Evolutionary conservation across 2,888 invertebrate species (phyloP).

Genomic region (Iphiclides podalirius): DNA sequence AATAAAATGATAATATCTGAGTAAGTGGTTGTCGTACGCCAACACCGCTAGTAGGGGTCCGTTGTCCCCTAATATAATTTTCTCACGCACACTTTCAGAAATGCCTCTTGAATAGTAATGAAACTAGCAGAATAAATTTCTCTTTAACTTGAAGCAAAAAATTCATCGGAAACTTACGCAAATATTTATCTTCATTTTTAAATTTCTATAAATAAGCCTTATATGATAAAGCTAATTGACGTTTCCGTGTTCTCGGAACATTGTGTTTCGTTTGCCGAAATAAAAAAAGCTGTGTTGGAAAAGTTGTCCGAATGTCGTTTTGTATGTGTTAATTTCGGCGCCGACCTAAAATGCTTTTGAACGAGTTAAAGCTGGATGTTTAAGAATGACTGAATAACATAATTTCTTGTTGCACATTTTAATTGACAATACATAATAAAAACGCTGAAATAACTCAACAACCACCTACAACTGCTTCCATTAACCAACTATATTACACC

Average conservation of each 20-base stretch:
- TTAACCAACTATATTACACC: too few species aligned
- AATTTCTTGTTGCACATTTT: too few species aligned
- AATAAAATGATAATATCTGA: constrained; percentile 16
- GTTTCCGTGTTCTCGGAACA: background rate
- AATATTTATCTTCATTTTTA: background rate
- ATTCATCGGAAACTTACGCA: background rate
- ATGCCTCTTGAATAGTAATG: constrained; percentile 47
- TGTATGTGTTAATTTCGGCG: background rate
- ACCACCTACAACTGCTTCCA: too few species aligned
- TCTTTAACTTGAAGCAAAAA: constrained; percentile 26
- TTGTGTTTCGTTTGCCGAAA: background rate
- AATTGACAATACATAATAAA: too few species aligned
- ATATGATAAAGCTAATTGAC: background rate
- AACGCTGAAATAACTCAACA: too few species aligned
- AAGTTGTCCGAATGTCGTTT: background rate
- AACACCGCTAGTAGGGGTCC: constrained; percentile 7
- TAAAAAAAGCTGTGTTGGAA: background rate
- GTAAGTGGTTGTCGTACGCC: constrained; percentile 6
- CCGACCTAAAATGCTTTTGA: background rate
- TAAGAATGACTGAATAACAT: too few species aligned
- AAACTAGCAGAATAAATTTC: constrained; percentile 58
- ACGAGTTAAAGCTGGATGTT: too few species aligned
- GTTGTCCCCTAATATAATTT: constrained; percentile 42
- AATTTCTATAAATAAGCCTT: background rate
- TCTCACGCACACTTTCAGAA: constrained; percentile 41